These are phyloP conservation scores for Tillus elongatus DNA, from an alignment of 2,888 invertebrate species.

Conservation along the genomic window DNA sequence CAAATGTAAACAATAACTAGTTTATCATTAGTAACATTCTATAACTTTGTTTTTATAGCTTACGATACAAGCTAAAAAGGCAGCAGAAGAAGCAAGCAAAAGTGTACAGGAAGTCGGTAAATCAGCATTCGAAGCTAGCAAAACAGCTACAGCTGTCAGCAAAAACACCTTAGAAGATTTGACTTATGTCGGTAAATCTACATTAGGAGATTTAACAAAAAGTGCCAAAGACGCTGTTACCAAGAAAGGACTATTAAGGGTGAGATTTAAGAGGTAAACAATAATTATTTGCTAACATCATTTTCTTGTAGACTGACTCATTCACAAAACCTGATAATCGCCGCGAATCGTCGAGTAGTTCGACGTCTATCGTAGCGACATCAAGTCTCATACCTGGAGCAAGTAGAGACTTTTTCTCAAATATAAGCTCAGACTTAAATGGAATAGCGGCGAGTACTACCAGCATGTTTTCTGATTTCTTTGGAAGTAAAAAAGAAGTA, in stretches of 20 bases:
- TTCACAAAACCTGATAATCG: constrained; percentile 40
- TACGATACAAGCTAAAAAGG: constrained; percentile 80
- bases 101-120: constrained; percentile 79
- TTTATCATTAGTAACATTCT: no score
- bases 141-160: constrained; percentile 79
- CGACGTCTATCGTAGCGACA: constrained; percentile 56
- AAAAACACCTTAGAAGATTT: constrained; percentile 83
- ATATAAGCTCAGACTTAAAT: constrained; percentile 86
- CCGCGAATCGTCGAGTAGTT: constrained; percentile 50
- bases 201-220: constrained; percentile 82
- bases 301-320: constrained; percentile 34
- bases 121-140: constrained; percentile 75
- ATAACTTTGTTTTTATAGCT: constrained; percentile 57
- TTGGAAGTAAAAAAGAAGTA: constrained; percentile 57
- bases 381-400: constrained; percentile 53
- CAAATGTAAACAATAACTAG: constrained; percentile 12
- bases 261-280: constrained; percentile 29
- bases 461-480: constrained; percentile 90
- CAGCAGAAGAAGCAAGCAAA: constrained; percentile 72
- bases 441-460: constrained; percentile 88
- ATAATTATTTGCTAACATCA: constrained; percentile 5
- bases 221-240: constrained; percentile 84
- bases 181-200: constrained; percentile 82
- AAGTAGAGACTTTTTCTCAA: constrained; percentile 77
- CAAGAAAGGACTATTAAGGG: constrained; percentile 77